Evolutionary conservation across 1,140 invertebrate genomes (phyloP).

Genomic region (Octopus sinensis): DNA sequence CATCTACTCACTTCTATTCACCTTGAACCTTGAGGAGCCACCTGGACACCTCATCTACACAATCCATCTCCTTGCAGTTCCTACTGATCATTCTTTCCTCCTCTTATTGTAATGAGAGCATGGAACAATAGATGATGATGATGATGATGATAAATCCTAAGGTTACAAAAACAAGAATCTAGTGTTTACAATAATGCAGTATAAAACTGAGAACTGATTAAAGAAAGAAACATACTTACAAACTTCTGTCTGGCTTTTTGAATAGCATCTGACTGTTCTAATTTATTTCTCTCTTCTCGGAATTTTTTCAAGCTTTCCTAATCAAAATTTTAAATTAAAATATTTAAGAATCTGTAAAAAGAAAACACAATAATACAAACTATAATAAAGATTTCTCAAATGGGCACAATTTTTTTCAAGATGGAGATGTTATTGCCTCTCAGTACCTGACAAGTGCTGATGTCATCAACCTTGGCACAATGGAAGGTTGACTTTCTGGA

Average conservation of each 20-base stretch:
- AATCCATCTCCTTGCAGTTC: no score
- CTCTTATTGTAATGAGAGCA: no score
- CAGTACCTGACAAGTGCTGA: not conserved
- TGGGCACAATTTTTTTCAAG: not conserved
- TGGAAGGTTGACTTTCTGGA: not conserved
- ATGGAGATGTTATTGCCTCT: not conserved
- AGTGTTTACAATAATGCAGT: no score
- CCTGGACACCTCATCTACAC: no score
- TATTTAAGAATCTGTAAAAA: not conserved
- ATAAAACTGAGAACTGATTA: no score
- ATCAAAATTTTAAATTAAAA: constrained; percentile 28
- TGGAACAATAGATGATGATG: no score
- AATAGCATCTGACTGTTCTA: constrained; percentile 96
- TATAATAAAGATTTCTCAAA: not conserved
- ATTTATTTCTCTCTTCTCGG: constrained; percentile 89
- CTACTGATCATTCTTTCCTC: no score
- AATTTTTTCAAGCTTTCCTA: constrained; percentile 92
- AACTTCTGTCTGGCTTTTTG: constrained; percentile 77
- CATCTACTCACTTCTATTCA: no score
- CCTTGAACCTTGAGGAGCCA: no score
- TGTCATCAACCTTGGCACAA: not conserved
- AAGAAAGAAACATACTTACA: constrained; percentile 45
- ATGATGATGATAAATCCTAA: no score
- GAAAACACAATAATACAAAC: not conserved
- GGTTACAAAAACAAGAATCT: no score